These are phyloP conservation scores for Conchocele bisecta DNA, from an alignment of 2,888 invertebrate genomes.

Conservation along the genomic window DNA sequence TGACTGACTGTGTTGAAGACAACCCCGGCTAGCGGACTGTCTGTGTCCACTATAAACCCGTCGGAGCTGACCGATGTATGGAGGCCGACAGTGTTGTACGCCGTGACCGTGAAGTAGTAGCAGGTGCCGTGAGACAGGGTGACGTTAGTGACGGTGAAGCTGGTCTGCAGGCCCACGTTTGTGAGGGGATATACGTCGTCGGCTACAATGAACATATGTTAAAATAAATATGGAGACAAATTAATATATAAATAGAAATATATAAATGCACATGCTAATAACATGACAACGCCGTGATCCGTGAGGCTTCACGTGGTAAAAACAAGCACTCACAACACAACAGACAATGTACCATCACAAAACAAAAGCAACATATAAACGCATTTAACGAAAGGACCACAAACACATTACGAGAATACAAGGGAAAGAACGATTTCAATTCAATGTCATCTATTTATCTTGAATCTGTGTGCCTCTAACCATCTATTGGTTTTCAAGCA, in stretches of 20 bases:
- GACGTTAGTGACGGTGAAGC: slow-evolving; percentile 6
- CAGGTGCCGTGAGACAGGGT: slow-evolving; percentile 44
- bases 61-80: slow-evolving; percentile 38
- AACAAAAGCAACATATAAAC: too few relatives aligned
- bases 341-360: too few relatives aligned
- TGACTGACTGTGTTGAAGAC: slow-evolving; percentile 50
- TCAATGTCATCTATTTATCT: background rate
- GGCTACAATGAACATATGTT: slow-evolving; percentile 16
- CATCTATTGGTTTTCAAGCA: background rate
- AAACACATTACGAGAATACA: too few relatives aligned
- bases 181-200: slow-evolving; percentile 25
- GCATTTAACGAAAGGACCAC: too few relatives aligned
- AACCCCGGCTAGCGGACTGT: slow-evolving; percentile 44
- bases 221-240: background rate
- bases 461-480: background rate
- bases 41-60: slow-evolving; percentile 55
- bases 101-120: slow-evolving; percentile 55
- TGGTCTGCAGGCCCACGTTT: slow-evolving; percentile 24
- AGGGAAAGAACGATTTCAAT: too few relatives aligned
- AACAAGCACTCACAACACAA: too few relatives aligned
- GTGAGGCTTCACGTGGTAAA: too few relatives aligned
- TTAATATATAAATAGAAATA: background rate
- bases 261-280: too few relatives aligned
- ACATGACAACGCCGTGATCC: too few relatives aligned
- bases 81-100: slow-evolving; percentile 52